Base-by-base conservation (phyloP, 2,888 invertebrate genomes). In the Heliconius erato region DNA sequence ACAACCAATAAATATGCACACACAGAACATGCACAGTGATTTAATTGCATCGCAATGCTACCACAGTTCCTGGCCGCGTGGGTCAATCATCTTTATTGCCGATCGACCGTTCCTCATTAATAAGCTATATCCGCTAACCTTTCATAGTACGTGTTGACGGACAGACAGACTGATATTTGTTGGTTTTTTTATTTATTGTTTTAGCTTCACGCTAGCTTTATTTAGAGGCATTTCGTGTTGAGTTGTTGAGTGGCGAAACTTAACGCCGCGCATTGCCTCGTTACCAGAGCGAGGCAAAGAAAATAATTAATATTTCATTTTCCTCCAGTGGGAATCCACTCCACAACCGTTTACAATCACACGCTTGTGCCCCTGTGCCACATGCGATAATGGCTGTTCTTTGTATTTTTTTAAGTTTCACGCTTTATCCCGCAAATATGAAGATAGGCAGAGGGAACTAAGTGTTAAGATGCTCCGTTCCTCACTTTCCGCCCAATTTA, bases 91-190 rank as follows among this genome's bases (percentile, higher is more conserved):
- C 90, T 79, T 92, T 91, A 94, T 94, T 94, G 94, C 89, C 93
- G 92, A 94, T 94, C 92, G 91, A 89, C 90, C 88, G 92, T 92
- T 92, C 90, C 93, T 91, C 92, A 94, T 94, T 94, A 94, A 94
- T 94, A 94, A 94, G 92, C 90, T 88, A 95, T 95, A 95, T 95
- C 95, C 95, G 92, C 87, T 93, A 91, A 91, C 92, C 92, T 94
- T 93, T 92, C 86, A 88, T 90, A 92, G 91, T 92, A 93, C 93
- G 93, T 94, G 94, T 92, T 87, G 74, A 74, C 54, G 16, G 74
- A 76, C 59, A 16, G 32, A 59, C 35, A 14, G 23, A 59, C 7
- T 35, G 7, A 35, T 59, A 26, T 40, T 72, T 12, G 44, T 26
- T 44, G 16, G n/a, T 16, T 44, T 69, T 40, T 71, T 71, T 40